Conservation (phyloP, 2,888 invertebrate species). For the Malacosoma neustria region DNA sequence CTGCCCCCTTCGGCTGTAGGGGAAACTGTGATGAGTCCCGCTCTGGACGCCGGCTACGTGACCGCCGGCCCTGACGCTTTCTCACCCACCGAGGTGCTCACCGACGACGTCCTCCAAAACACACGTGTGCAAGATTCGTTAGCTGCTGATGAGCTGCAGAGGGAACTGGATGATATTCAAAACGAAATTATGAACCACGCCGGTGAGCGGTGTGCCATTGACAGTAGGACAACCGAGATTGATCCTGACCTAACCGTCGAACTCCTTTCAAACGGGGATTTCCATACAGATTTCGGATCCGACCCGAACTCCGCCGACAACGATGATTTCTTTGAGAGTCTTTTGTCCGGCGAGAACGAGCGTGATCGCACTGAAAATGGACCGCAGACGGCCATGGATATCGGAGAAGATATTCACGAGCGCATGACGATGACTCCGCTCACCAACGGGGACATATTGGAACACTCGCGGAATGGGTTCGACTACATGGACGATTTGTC, state of each 20-base stretch:
- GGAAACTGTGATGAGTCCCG: conserved; percentile 71
- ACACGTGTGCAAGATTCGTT: conserved; percentile 42
- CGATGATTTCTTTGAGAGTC: conserved; percentile 54
- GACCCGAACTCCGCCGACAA: conserved; percentile 43
- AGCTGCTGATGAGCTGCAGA: conserved; percentile 54
- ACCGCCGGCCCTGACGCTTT: conserved; percentile 32
- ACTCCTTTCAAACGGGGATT: conserved; percentile 37
- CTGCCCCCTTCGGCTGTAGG: conserved; percentile 90
- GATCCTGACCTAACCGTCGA: conserved; percentile 43
- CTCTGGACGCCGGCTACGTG: conserved; percentile 30
- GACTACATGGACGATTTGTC: conserved; percentile 63
- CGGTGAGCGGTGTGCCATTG: conserved; percentile 25
- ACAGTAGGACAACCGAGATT: conserved; percentile 31
- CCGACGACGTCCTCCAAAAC: conserved; percentile 44
- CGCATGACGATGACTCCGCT: conserved; percentile 53
- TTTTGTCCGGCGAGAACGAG: conserved; percentile 42
- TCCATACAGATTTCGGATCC: conserved; percentile 48
- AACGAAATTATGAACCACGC: conserved; percentile 59
- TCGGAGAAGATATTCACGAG: conserved; percentile 47
- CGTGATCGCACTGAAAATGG: conserved; percentile 34
- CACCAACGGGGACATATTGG: conserved; percentile 55
- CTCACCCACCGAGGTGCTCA: conserved; percentile 45
- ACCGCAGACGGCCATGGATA: conserved; percentile 48
- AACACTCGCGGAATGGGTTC: conserved; percentile 49
- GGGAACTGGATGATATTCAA: conserved; percentile 59